phyloP scores from a whole-genome alignment of 1,140 invertebrate genomes.

The Cotesia glomerata region DNA sequence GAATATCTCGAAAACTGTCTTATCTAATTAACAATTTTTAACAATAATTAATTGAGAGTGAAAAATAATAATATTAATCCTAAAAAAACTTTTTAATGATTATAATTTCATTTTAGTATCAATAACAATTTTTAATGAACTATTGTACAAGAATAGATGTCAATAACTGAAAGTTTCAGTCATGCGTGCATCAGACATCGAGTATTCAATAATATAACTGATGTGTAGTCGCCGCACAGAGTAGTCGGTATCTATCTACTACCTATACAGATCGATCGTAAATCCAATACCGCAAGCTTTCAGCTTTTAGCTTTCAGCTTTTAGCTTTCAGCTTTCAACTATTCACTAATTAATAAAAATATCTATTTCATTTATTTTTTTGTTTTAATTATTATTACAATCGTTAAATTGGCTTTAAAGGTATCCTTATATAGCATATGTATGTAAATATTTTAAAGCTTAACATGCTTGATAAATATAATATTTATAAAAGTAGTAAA shows the following conservation, averaged over 20 bases:
- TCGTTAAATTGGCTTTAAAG: neutral
- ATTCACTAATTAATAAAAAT: slow-evolving; percentile 1
- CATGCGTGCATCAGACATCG: slow-evolving; percentile 1
- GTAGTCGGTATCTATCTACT: neutral
- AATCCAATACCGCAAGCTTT: neutral
- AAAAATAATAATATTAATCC: neutral
- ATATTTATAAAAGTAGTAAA: no score
- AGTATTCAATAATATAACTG: neutral
- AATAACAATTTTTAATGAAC: neutral
- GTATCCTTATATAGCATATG: neutral
- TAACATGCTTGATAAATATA: neutral
- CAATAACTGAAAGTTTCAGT: neutral
- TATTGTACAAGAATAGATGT: neutral
- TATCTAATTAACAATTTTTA: neutral
- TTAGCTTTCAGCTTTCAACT: neutral
- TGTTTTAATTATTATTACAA: neutral
- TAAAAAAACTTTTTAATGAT: no score
- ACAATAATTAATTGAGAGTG: neutral
- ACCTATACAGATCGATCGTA: neutral
- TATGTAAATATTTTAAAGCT: neutral
- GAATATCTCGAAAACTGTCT: neutral
- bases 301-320: neutral
- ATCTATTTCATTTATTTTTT: neutral
- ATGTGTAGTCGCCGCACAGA: neutral
- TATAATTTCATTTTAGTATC: neutral